Base-by-base conservation (phyloP, 2,797 vertebrate species). In the Eremophila alpestris region DNA sequence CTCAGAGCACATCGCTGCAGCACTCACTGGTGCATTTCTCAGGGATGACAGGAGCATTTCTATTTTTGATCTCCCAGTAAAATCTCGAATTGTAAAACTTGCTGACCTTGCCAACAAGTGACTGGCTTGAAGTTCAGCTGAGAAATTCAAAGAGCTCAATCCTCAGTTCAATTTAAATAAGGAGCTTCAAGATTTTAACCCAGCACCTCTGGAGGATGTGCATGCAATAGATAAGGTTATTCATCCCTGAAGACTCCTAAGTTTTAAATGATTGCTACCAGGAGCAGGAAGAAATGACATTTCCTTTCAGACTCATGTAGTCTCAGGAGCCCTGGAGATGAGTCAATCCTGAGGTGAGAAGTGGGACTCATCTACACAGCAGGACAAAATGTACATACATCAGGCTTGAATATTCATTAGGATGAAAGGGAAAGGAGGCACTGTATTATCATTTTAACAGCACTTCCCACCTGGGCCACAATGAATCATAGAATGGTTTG, bases 151-250 rank as follows among this genome's bases (percentile, higher is more conserved):
- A 62, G 36, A 73, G 83, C 74, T 90, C 62, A 45, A 11, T 58
- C 70, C 79, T 83, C 67, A n/a, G 70, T 9, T 77, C 78, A 80
- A 95, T 90, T 92, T 84, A 84, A 94, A 85, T 90, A 87, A 76
- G 56, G 60, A 87, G 70, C 83, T 94, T 90, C 81, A 80, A 58
- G 74, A 90, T 89, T 85, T 92, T 90, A 90, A 93, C 83, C 70
- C 16, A 4, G 56, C 41, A 87, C 34, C 75, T 90, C 90, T 68
- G 34, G 83, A 94, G 88, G 63, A 93, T 48, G 81, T 90, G 89
- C 78, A 83, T 30, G 75, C 54, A 64, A 75, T 65, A 94, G 86
- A 87, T 87, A 93, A 94, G 46, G 64, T 92, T 95, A 89, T 64
- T 89, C 71, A 70, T 89, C 83, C 82, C 90, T 59, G 60, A 94